These are phyloP conservation scores for Naja naja DNA, from an alignment of 2,113 vertebrate species.

Conservation along the genomic window DNA sequence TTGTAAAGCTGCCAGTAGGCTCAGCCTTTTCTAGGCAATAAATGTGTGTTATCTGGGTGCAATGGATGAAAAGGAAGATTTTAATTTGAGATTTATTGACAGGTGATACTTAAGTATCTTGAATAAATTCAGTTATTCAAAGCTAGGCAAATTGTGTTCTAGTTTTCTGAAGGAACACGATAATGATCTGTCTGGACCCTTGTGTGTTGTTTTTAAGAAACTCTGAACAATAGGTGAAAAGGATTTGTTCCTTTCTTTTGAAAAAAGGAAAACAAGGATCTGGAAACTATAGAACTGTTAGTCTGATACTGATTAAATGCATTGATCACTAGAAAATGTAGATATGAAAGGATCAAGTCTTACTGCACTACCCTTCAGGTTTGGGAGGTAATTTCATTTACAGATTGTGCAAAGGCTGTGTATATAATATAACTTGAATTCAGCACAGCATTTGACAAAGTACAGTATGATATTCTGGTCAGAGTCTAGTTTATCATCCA, in stretches of 20 bases:
- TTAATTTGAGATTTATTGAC: background rate
- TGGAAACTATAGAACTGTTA: background rate
- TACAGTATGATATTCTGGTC: background rate
- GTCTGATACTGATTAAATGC: background rate
- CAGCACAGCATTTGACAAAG: background rate
- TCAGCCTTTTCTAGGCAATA: background rate
- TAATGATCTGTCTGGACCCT: background rate
- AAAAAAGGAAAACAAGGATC: background rate
- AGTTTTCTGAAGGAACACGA: background rate
- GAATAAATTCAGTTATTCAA: background rate
- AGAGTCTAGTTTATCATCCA: background rate
- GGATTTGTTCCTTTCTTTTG: too few species aligned
- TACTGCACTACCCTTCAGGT: background rate
- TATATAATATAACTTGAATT: background rate
- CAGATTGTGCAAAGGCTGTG: background rate
- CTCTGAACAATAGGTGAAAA: too few species aligned
- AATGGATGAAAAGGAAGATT: background rate
- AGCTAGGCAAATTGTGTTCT: background rate
- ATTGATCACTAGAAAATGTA: background rate
- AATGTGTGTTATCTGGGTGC: background rate
- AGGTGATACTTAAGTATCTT: background rate
- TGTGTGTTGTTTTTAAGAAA: background rate
- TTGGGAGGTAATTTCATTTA: background rate
- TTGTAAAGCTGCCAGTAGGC: background rate
- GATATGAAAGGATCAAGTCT: background rate